Evolutionary conservation across 2,888 invertebrate genomes (phyloP).

Genomic region (Falcaria lacertinaria): DNA sequence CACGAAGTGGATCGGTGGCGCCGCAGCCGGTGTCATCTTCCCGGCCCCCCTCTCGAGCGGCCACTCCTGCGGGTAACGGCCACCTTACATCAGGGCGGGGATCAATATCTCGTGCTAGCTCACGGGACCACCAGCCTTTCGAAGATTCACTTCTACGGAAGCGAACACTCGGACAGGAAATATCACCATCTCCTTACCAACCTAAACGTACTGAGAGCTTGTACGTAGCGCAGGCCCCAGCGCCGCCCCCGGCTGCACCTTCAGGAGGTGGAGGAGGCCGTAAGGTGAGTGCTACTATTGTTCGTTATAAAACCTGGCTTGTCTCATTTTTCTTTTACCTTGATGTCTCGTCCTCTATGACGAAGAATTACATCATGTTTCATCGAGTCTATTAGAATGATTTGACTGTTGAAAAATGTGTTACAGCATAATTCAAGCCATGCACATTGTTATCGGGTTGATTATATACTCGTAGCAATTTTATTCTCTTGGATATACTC

Average conservation of each 20-base stretch:
- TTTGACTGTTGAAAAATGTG: too few relatives aligned
- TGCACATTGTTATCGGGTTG: too few relatives aligned
- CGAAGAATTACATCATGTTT: too few relatives aligned
- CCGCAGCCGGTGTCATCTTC: conserved; percentile 86
- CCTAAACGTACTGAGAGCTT: conserved; percentile 95
- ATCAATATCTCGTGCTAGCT: conserved; percentile 73
- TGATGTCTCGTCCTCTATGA: too few relatives aligned
- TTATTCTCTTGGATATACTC: too few relatives aligned
- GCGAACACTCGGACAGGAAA: conserved; percentile 91
- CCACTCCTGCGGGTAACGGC: conserved; percentile 82
- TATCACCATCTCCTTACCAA: conserved; percentile 91
- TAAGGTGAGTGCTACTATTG: conserved; percentile 37
- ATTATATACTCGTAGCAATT: too few relatives aligned
- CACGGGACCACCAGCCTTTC: conserved; percentile 82
- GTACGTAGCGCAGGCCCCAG: conserved; percentile 80
- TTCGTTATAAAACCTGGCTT: neutral
- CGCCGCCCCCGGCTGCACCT: conserved; percentile 67
- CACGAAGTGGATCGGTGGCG: conserved; percentile 86
- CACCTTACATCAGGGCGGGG: conserved; percentile 81
- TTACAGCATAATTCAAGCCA: too few relatives aligned
- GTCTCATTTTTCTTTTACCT: too few relatives aligned
- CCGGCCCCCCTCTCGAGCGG: conserved; percentile 74
- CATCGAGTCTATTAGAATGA: too few relatives aligned
- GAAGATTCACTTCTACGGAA: conserved; percentile 91
- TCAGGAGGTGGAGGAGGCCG: conserved; percentile 62